Evolutionary conservation across 1,140 invertebrate genomes (phyloP), one percentile per base, ranked within the genome.

Genomic region (Caerostris darwini): DNA sequence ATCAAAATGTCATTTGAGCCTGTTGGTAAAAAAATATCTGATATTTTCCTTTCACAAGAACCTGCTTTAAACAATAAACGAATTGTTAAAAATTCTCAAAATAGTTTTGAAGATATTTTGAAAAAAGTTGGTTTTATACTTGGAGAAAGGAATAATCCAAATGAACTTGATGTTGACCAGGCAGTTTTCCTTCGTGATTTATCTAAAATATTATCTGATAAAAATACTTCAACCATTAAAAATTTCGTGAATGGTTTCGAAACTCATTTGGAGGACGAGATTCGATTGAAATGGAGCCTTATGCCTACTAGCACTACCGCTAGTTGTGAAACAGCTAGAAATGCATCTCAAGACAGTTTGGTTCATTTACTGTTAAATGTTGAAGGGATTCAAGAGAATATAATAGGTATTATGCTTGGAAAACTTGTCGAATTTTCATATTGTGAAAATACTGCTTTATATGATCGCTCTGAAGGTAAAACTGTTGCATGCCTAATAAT

Each of bases 121-220:
- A 69, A 85, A n/a, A 14, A 67, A 57, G 77, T 50, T 57, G 93
- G 93, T 12, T 90, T 54, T 53, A 69, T 94, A 53, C 14, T 90
- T 58, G 93, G 93, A 7, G 56, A 94, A 90, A 85, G 85, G 19
- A 94, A 85, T 54, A 19, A 85, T 85, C 8, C 93, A 57, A 94
- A 94, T 71, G 93, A 94, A 59, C 54, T 94, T 14, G 71, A 87
- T 67, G 88, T 95, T 56, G 93, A 94, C 90, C 93, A 95, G 82
- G 86, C 85, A 57, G 34, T 93, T 54, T 94, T 94, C 58, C 17
- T 92, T 0, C 59, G 69, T 81, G 90, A 94, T 34, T 88, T 94
- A 12, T 61, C 89, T 8, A 94, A 94, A 67, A 5, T 69, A 53
- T 57, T 94, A 8, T 61, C 54, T n/a, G 59, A n/a, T 10, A 59